Conservation (phyloP, 2,113 vertebrate species). For the Apodemus speciosus region DNA sequence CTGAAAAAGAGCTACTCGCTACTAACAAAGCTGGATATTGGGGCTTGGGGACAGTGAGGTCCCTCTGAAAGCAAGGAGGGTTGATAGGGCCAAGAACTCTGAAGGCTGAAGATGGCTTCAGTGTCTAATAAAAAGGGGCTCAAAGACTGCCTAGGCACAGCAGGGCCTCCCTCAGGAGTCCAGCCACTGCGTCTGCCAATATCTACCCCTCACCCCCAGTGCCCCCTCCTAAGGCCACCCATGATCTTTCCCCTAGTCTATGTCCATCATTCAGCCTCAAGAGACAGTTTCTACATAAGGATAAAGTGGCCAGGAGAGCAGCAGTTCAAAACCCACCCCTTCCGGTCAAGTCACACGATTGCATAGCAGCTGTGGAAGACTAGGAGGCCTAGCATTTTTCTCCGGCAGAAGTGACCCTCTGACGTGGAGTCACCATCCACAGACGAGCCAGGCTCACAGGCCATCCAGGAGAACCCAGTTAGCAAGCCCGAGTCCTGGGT, state of each 20-base stretch:
- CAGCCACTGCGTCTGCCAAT: too few species aligned
- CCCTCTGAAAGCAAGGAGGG: slow-evolving; percentile 1
- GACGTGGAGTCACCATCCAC: background rate
- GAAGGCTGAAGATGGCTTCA: background rate
- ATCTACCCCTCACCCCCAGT: background rate
- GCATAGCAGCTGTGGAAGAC: background rate
- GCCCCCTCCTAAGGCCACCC: rapidly evolving
- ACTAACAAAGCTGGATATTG: slow-evolving; percentile 62
- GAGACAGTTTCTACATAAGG: slow-evolving; percentile 1
- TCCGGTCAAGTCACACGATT: background rate
- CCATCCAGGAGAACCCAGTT: background rate
- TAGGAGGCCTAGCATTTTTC: background rate
- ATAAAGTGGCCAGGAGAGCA: background rate
- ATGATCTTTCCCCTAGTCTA: background rate
- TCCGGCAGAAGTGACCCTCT: background rate
- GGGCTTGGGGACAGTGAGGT: background rate
- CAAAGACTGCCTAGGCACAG: background rate
- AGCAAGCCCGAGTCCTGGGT: background rate
- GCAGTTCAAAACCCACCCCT: background rate
- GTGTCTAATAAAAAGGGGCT: background rate
- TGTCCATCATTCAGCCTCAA: background rate
- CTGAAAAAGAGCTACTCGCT: slow-evolving; percentile 72
- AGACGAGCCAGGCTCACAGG: background rate
- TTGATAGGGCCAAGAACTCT: background rate
- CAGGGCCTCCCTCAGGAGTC: background rate